Evolutionary conservation across 1,140 invertebrate genomes (phyloP).

Genomic region (Hestina assimilis): DNA sequence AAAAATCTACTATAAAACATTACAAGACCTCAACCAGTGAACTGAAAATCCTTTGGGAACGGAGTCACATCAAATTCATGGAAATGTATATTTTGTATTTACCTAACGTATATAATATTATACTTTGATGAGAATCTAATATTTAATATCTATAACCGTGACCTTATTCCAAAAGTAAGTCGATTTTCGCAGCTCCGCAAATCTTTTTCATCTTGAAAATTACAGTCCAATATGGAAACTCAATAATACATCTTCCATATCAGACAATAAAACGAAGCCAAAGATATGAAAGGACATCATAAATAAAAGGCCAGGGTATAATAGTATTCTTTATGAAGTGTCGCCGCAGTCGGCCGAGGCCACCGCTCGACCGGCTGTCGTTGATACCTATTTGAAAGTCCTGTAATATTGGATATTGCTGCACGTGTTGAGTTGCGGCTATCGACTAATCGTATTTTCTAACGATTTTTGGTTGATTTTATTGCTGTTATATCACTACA

Average conservation of each 20-base stretch:
- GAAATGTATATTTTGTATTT: too few relatives aligned
- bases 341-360: slow-evolving; percentile 54
- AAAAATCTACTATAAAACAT: not conserved
- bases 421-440: slow-evolving; percentile 9
- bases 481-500: too few relatives aligned
- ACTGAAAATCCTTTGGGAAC: not conserved
- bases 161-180: not conserved
- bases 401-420: slow-evolving; percentile 61
- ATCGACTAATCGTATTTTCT: slow-evolving; percentile 17
- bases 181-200: not conserved
- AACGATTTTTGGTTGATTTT: too few relatives aligned
- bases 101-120: too few relatives aligned
- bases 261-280: slow-evolving; percentile 60
- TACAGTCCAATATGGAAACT: slow-evolving; percentile 27
- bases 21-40: not conserved
- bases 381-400: slow-evolving; percentile 72
- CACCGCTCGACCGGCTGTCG: slow-evolving; percentile 47
- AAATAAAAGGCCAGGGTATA: slow-evolving; percentile 74
- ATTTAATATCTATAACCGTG: not conserved
- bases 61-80: not conserved
- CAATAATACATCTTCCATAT: slow-evolving; percentile 38
- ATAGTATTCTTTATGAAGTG: slow-evolving; percentile 77
- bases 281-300: slow-evolving; percentile 68
- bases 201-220: slow-evolving; percentile 5
- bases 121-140: not conserved